These are phyloP conservation scores for Steinernema khuongi DNA, from an alignment of 1,140 invertebrate genomes.

Conservation along the genomic window DNA sequence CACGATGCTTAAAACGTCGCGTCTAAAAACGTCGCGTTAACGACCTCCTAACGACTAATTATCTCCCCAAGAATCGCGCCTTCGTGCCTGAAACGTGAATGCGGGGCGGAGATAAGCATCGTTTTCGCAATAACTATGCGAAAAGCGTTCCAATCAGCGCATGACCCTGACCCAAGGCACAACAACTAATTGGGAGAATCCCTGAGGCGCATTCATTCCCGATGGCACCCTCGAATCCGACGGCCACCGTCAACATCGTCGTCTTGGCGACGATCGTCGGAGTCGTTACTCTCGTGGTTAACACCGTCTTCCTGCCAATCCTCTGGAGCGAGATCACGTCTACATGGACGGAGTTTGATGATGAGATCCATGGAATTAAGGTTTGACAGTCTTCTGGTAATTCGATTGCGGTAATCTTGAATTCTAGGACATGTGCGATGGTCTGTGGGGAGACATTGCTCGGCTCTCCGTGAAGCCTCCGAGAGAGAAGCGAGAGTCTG, in stretches of 20 bases:
- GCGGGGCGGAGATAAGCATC: slow-evolving; percentile 5
- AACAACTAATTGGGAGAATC: neutral
- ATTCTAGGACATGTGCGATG: neutral
- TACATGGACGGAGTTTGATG: neutral
- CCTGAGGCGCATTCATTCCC: slow-evolving; percentile 1
- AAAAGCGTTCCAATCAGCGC: slow-evolving; percentile 1
- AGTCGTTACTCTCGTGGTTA: neutral
- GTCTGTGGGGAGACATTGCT: neutral
- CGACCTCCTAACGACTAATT: neutral
- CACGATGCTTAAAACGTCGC: neutral
- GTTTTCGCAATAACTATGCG: neutral
- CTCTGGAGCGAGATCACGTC: neutral
- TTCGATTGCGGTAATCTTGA: neutral
- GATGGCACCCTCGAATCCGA: neutral
- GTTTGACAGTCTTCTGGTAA: neutral
- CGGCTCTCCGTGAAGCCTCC: neutral
- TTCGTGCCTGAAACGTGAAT: slow-evolving; percentile 3
- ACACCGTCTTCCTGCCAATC: neutral
- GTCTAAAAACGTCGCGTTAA: no score
- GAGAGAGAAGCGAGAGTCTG: neutral
- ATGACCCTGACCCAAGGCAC: neutral
- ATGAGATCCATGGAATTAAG: neutral
- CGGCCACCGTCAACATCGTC: neutral
- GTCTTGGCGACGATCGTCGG: neutral
- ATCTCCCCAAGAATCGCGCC: neutral